Conservation (phyloP, 2,797 vertebrate genomes). For the Denticeps clupeoides region DNA sequence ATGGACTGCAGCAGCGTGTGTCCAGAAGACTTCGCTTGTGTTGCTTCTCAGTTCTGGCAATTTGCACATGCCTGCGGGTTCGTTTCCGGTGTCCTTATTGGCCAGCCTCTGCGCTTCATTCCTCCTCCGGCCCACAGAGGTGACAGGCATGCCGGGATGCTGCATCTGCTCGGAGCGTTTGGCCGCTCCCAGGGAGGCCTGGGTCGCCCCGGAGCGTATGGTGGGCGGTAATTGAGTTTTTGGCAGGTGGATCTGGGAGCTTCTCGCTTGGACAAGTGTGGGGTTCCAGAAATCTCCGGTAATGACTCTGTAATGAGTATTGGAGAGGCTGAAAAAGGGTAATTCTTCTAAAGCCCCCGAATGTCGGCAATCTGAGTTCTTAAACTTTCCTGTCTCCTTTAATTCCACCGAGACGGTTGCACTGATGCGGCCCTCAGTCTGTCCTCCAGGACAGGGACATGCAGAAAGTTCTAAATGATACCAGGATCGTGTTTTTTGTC, state of each 20-base stretch:
- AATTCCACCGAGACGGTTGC: not conserved
- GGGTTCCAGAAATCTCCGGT: not conserved
- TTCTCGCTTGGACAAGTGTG: slow-evolving; percentile 2
- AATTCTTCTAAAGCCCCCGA: not conserved
- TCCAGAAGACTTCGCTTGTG: too few species aligned
- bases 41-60: too few species aligned
- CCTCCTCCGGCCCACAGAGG: too few species aligned
- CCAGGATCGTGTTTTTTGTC: too few species aligned
- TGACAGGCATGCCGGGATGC: too few species aligned
- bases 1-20: too few species aligned
- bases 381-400: not conserved
- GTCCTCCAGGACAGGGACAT: too few species aligned
- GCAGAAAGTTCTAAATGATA: too few species aligned
- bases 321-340: not conserved
- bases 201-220: not conserved
- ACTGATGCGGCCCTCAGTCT: too few species aligned
- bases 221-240: not conserved
- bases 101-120: too few species aligned
- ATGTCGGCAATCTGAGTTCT: not conserved
- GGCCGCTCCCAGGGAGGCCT: not conserved
- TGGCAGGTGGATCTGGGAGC: not conserved
- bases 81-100: too few species aligned
- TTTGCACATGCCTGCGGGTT: too few species aligned
- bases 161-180: not conserved
- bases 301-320: slow-evolving; percentile 13